Evolutionary conservation across 1,140 invertebrate genomes (phyloP), one percentile per base, ranked within the genome.

Genomic region (Venustaconcha ellipsiformis): DNA sequence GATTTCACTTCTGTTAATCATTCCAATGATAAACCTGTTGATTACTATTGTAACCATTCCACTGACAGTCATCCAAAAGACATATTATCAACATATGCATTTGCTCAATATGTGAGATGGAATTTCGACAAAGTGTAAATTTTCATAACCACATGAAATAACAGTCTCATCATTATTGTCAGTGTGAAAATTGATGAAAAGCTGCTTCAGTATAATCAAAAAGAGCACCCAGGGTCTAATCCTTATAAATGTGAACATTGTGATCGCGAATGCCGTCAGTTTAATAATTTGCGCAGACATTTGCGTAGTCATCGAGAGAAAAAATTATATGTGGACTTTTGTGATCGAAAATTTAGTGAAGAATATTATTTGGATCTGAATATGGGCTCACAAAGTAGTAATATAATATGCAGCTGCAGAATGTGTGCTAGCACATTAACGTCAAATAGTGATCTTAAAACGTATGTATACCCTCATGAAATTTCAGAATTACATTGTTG

Each of bases 201-300:
- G 48, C 57, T 83, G 4, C 74, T 73, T 57, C 17, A 72, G n/a
- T 79, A 83, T 18, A 83, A 80, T 79, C 67, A 80, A 37, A 75
- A 64, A 8, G 79, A 81, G 23, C 86, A 87, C 66, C 82, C 83
- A 18, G 86, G 86, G 23, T 81, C 79, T 60, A 85, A 82, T 73
- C 86, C 86, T 2, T 88, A 86, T 65, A 82, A 82, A 64, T 88
- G 85, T 81, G 96, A 97, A 84, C 94, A 95, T 87, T 97, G 96
- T 89, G 96, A 96, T 14, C 94, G 95, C 56, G 94, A 95, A 87
- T 97, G 97, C 87, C 96, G 95, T 69, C 92, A 95, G 59, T 96
- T 96, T 86, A 96, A 96, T 85, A 97, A 96, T 88, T 93, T 92
- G 91, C 94, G 89, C 93, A 94, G 92, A 93, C 94, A 87, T 92